phyloP scores from a whole-genome alignment of 2,797 vertebrate genomes.

The Platalea minor region DNA sequence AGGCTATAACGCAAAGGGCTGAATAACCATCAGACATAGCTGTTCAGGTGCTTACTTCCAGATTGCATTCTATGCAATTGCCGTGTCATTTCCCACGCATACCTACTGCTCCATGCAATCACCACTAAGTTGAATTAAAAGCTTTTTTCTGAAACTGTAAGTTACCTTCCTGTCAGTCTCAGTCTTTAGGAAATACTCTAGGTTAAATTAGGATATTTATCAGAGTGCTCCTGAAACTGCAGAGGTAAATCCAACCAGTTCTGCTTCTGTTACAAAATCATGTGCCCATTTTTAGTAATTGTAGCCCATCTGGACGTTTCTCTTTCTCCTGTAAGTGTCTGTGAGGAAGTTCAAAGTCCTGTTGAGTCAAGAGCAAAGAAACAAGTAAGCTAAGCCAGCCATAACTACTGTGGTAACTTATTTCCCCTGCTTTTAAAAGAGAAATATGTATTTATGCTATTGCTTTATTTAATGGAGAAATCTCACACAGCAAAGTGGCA shows the following conservation, averaged over 20 bases:
- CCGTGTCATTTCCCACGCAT: rapidly evolving
- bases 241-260: neutral
- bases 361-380: neutral
- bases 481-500: neutral
- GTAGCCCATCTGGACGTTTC: neutral
- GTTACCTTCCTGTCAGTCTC: neutral
- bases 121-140: neutral
- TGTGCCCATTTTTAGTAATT: neutral
- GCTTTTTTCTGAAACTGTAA: neutral
- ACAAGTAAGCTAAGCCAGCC: neutral
- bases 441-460: neutral
- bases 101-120: neutral
- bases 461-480: neutral
- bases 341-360: neutral
- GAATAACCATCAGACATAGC: neutral
- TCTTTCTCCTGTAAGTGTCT: neutral
- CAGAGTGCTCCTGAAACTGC: neutral
- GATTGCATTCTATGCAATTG: neutral
- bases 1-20: neutral
- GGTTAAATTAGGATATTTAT: neutral
- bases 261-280: neutral
- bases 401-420: neutral
- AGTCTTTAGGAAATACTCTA: neutral
- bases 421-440: neutral
- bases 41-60: neutral